Base-by-base conservation (phyloP, 2,113 vertebrate species). In the Arizona elegans region DNA sequence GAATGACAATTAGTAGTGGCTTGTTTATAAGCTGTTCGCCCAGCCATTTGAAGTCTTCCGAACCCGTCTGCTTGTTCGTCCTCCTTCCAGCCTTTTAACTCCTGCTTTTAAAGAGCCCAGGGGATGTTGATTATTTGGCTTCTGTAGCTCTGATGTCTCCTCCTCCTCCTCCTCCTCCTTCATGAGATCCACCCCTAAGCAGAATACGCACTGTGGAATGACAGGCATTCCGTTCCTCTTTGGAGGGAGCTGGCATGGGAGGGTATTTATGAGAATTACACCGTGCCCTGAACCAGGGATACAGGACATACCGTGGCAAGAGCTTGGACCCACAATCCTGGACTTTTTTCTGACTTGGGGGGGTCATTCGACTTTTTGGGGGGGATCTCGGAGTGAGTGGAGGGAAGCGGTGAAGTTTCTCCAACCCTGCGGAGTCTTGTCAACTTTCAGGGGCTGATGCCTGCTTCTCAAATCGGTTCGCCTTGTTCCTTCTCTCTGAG, bases 191-290 rank as follows among this genome's bases (percentile, higher is more conserved):
- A 93, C 96, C 97, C 97, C 96, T 85, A 97, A 97, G 95, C 95
- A 95, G 97, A 97, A 96, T 96, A 87, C 89, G 38, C 95, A 93
- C 97, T 97, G 96, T 98, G 98, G 99, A 99, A 99, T 99, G 98
- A 99, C 98, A 98, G 98, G 98, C 98, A 98, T 99, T 43, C 17
- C 17, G 15, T 38, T 98, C 97, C 96, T 98, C 97, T 95, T 96
- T 97, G 97, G 98, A 96, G 96, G 96, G 97, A 97, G 97, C 97
- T 95, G 95, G 97, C 95, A 97, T 97, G 93, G 97, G 97, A 98
- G 97, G 97, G 96, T 96, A 96, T 95, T 97, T 97, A 92, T 96
- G 95, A 97, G 98, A 96, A n/a, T 87, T 89, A 50, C 92, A 88
- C 58, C 13, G 98, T 95, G 94, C 95, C 86, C 24, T 0, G 92